phyloP scores from a whole-genome alignment of 2,797 vertebrate genomes.

The Gymnodraco acuticeps region DNA sequence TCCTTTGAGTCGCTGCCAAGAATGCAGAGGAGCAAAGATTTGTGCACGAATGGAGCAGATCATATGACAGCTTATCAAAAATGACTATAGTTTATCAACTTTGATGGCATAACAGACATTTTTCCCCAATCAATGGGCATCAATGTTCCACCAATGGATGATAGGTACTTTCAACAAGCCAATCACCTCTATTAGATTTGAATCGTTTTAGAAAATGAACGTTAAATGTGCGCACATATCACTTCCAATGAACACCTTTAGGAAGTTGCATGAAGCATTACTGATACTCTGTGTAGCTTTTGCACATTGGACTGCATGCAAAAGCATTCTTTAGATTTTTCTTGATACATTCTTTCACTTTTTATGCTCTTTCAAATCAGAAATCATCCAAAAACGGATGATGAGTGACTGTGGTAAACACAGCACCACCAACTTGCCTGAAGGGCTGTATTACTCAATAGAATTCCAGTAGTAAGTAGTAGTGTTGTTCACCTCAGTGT shows the following conservation, averaged over 20 bases:
- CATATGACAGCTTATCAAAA: neutral
- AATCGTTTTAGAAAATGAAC: too few relatives aligned
- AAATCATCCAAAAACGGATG: too few relatives aligned
- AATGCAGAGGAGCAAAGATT: neutral
- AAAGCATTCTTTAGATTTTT: neutral
- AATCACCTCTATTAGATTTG: too few relatives aligned
- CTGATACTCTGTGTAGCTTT: neutral
- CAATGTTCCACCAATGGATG: neutral
- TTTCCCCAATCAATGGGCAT: neutral
- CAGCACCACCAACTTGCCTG: neutral
- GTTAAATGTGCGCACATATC: neutral
- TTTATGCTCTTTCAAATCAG: too few relatives aligned
- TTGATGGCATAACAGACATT: neutral
- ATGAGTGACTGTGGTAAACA: neutral
- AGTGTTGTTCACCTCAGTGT: neutral
- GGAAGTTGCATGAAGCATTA: neutral
- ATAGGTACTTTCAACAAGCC: neutral
- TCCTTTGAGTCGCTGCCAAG: neutral
- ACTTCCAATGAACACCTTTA: neutral
- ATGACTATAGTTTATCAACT: neutral
- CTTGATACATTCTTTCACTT: neutral
- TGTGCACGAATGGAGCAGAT: neutral
- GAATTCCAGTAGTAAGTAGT: neutral
- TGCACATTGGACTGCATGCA: neutral
- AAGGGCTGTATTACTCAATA: neutral